A percentile compares a stretch with the other conserved stretches of the same genome.
Conservation (phyloP, 2,888 invertebrate species). For the Cephalotes varians region DNA sequence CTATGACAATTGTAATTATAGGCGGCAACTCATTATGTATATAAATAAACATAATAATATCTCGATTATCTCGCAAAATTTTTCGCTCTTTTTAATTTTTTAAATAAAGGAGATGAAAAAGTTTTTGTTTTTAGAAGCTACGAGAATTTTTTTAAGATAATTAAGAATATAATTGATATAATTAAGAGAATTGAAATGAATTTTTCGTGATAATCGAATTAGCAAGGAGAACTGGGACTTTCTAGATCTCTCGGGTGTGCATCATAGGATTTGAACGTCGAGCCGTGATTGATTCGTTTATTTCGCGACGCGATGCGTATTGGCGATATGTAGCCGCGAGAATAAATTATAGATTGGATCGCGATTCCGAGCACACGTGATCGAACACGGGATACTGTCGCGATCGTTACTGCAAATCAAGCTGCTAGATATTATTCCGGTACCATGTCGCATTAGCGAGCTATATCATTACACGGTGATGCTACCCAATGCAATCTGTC, state of each 20-base stretch:
- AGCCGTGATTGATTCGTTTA: slow-evolving; percentile 18
- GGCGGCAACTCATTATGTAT: not conserved
- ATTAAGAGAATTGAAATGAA: not conserved
- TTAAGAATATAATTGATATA: too few species aligned
- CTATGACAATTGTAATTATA: not conserved
- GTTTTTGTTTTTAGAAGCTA: not conserved
- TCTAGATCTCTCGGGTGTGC: not conserved
- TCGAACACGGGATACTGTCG: slow-evolving; percentile 5
- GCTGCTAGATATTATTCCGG: slow-evolving; percentile 18
- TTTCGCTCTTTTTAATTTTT: not conserved
- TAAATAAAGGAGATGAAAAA: not conserved
- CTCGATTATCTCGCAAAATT: not conserved
- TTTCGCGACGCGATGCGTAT: slow-evolving; percentile 21
- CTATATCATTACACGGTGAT: slow-evolving; percentile 20
- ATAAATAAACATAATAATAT: not conserved
- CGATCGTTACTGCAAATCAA: slow-evolving; percentile 31
- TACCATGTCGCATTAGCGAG: slow-evolving; percentile 22
- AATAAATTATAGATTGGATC: not conserved
- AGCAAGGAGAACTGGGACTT: not conserved
- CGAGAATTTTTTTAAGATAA: not conserved
- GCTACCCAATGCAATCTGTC: slow-evolving; percentile 39
- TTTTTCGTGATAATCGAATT: not conserved
- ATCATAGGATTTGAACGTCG: not conserved
- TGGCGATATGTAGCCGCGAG: slow-evolving; percentile 5
- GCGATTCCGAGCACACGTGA: not conserved